Evolutionary conservation across 2,797 vertebrate genomes (phyloP).

Genomic region (Pogoniulus pusillus): DNA sequence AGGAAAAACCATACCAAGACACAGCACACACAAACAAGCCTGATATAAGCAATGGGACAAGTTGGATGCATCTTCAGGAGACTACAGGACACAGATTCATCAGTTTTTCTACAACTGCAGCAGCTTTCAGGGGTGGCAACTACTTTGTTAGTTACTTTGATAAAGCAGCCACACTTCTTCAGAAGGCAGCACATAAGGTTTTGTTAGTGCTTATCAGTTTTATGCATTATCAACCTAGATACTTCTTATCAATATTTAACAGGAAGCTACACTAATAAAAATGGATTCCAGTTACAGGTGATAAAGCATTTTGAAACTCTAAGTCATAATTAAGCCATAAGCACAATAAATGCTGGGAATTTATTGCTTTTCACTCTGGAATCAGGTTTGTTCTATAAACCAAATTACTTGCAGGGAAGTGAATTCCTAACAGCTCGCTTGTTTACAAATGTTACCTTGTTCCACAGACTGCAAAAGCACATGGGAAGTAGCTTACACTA

Average conservation of each 20-base stretch:
- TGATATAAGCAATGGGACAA: neutral
- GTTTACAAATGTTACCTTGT: neutral
- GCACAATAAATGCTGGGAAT: neutral
- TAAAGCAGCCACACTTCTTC: neutral
- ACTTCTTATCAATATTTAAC: neutral
- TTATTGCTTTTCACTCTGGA: neutral
- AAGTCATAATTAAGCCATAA: neutral
- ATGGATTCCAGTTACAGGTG: neutral
- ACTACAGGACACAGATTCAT: neutral
- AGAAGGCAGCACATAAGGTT: neutral
- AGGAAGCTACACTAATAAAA: neutral
- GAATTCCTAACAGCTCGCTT: neutral
- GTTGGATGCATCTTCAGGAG: neutral
- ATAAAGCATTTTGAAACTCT: neutral
- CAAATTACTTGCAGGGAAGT: neutral
- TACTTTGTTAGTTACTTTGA: neutral
- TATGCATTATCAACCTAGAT: neutral
- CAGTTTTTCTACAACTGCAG: neutral
- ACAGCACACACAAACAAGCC: neutral
- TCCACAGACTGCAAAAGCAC: neutral
- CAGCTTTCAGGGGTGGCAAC: neutral
- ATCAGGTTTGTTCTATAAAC: neutral
- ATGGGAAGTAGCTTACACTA: neutral
- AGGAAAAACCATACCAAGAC: conserved; percentile 9
- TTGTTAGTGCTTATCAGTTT: neutral